Evolutionary conservation across 2,113 vertebrate species (phyloP).

Genomic region (Bucco capensis): DNA sequence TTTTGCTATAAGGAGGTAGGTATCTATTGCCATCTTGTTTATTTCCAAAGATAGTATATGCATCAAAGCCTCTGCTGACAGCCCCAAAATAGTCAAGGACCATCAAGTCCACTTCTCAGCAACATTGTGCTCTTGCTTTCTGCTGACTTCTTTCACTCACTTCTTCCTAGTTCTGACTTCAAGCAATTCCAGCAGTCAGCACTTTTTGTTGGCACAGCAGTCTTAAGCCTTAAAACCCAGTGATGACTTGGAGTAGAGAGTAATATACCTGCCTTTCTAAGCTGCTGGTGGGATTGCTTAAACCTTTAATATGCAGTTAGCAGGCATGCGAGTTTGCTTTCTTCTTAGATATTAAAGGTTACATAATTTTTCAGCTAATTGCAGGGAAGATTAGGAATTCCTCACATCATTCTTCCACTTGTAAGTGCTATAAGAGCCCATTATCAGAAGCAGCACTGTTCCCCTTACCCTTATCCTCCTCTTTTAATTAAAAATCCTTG

Average conservation of each 20-base stretch:
- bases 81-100: neutral
- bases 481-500: neutral
- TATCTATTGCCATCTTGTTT: neutral
- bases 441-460: neutral
- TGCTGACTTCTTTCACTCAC: neutral
- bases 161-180: neutral
- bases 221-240: neutral
- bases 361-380: neutral
- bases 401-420: neutral
- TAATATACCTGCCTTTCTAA: neutral
- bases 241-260: accelerated
- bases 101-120: neutral
- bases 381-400: neutral
- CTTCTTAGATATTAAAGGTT: neutral
- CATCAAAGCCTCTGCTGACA: neutral
- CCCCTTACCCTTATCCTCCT: neutral
- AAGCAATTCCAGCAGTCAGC: neutral
- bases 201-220: neutral
- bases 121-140: accelerated
- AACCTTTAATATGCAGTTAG: neutral
- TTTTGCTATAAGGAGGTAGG: too few species aligned
- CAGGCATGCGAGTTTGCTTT: neutral
- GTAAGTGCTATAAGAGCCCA: neutral
- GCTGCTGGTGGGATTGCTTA: neutral
- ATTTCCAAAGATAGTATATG: neutral